Base-by-base conservation (phyloP, 2,888 invertebrate species). In the Synergus umbraculus region DNA sequence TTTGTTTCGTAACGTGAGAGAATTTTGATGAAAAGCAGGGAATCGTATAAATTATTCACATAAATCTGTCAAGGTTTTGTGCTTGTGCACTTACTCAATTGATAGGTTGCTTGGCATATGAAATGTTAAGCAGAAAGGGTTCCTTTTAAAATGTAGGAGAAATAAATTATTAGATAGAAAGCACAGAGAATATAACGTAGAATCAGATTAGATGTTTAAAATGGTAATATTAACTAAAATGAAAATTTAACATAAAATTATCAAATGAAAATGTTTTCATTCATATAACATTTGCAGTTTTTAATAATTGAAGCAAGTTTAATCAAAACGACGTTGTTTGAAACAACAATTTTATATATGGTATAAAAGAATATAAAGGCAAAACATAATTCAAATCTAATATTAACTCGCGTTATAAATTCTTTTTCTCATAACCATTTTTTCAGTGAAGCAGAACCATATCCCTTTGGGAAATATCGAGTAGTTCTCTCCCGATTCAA, bases 371-470 rank as follows among this genome's bases (percentile, higher is more conserved):
- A 49, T 10, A 58, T 9, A 29, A 10, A 13, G 13, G 22, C 10
- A 4, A 69, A 29, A 37, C 69, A 49, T 46, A 49, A 69, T 69
- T 29, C 15, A 49, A 8, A 69, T 29, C 15, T 69, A 69, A 46
- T 49, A 49, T 9, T 9, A 69, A 13, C 15, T 69, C 46, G 69
- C 22, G 29, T 15, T 69, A 13, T 69, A 69, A 69, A 29, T 69
- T 69, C 15, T 46, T 69, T 69, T 69, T 66, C 65, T 69, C 46
- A 22, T 69, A 29, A 69, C 22, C 18, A 49, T 69, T 46, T 69
- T 49, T 49, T 13, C 69, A 22, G 18, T 46, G 22, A 22, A 69
- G 69, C 22, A 29, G 46, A 49, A 29, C 22, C 46, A 69, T 69
- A 22, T 44, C 15, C 49, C 69, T 49, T 49, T 44, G 49, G 49